Base-by-base conservation (phyloP, 1,140 invertebrate genomes). In the Eumeta japonica region DNA sequence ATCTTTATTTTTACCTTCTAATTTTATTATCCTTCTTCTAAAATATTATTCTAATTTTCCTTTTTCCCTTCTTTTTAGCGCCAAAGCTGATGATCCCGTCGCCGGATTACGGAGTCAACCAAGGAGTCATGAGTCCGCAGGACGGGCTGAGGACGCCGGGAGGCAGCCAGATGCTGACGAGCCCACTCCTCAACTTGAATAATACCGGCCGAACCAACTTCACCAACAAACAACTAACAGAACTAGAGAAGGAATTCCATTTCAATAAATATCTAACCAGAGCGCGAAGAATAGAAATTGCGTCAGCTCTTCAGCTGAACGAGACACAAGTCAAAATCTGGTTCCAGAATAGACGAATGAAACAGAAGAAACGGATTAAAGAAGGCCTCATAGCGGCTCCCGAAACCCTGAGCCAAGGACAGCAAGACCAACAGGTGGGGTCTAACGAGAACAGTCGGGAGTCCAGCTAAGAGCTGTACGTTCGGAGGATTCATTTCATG, bases 241-340 rank as follows among this genome's bases (percentile, higher is more conserved):
- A 98, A 75, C 79, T 98, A 46, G 96, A 98, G 66, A 99, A 99
- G 67, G 96, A 99, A 75, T 99, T 98, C 74, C 95, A 99, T 75
- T 98, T 97, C 75, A 98, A 98, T 78, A 97, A 97, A 77, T 99
- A 99, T 79, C 82, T 99, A 53, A 98, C 95, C 2, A 79, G 97
- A 46, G 95, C 94, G 4, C 77, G 96, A 49, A 81, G 97, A 46
- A 97, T 98, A 52, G 97, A 99, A 75, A 99, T 99, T 47, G 97
- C 97, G 0, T 90, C 92, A 1, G 87, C 92, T 1, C 76, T 99
- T 11, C 90, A 95, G 60, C 83, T 99, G 3, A 98, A 98, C 68
- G 97, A 99, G 65, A 98, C 96, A 0, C 80, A 92, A 83, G 88
- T 90, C 9, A 90, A 90, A 64, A 91, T 90, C 35, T 94, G 91